Conservation (phyloP, 2,113 vertebrate species). For the Scolopax mira region DNA sequence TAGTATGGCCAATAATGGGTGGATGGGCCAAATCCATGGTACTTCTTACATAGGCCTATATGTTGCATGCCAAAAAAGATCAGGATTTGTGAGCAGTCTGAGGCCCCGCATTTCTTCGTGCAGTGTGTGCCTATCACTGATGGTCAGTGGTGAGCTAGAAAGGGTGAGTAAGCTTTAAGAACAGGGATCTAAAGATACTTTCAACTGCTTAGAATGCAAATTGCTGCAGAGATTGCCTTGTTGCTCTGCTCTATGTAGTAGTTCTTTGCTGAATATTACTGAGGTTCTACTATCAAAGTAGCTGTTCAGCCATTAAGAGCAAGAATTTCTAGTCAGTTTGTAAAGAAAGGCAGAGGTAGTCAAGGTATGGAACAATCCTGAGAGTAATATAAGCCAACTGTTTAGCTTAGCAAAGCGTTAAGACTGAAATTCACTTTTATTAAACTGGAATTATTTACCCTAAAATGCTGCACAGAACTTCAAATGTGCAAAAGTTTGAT, state of each 20-base stretch:
- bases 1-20: not conserved
- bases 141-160: not conserved
- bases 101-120: not conserved
- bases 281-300: not conserved
- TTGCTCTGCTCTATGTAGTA: not conserved
- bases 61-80: not conserved
- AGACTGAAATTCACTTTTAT: not conserved
- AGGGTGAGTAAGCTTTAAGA: not conserved
- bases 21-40: not conserved
- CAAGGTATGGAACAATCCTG: not conserved
- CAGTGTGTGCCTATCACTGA: fast-evolving
- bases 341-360: not conserved
- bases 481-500: fast-evolving
- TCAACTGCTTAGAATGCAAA: not conserved
- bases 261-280: not conserved
- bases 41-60: not conserved
- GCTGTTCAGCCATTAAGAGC: not conserved
- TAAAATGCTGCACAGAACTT: not conserved
- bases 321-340: not conserved
- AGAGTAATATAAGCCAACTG: not conserved
- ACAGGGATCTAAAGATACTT: not conserved
- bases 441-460: not conserved
- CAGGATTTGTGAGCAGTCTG: not conserved
- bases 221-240: not conserved
- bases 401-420: not conserved